Evolutionary conservation across 2,888 invertebrate species (phyloP).

Genomic region (Dryococelus australis): DNA sequence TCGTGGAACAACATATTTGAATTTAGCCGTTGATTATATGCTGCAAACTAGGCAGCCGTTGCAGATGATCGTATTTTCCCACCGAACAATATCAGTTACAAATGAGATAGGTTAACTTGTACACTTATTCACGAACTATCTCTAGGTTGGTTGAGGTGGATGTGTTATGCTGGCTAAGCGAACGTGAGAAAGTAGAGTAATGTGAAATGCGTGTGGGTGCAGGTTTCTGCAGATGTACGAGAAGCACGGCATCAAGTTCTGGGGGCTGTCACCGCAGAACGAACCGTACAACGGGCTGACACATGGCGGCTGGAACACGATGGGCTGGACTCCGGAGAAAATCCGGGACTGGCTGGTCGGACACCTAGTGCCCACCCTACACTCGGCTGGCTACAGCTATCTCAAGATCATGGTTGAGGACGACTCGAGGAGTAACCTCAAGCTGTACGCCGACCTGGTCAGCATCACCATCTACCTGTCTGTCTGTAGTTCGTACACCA

Average conservation of each 20-base stretch:
- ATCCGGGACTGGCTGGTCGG: constrained; percentile 73
- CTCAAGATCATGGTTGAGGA: constrained; percentile 3
- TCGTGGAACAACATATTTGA: too few relatives aligned
- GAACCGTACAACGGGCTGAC: constrained; percentile 76
- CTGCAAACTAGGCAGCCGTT: too few relatives aligned
- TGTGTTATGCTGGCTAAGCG: too few relatives aligned
- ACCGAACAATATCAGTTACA: too few relatives aligned
- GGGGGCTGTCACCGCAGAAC: constrained; percentile 89
- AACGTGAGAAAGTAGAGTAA: too few relatives aligned
- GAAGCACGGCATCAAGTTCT: constrained; percentile 68
- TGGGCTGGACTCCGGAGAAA: constrained; percentile 76
- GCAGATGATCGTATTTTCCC: too few relatives aligned
- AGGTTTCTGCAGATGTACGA: constrained; percentile 78
- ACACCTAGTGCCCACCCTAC: constrained; percentile 74
- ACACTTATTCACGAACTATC: too few relatives aligned
- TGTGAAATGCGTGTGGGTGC: constrained; percentile 51
- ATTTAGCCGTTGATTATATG: too few relatives aligned
- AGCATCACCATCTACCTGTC: neutral
- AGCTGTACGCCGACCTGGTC: neutral
- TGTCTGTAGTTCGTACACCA: too few relatives aligned
- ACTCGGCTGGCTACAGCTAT: neutral
- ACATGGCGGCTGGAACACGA: constrained; percentile 67
- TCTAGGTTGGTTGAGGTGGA: too few relatives aligned
- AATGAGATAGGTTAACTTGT: too few relatives aligned
- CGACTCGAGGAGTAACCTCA: neutral